phyloP scores from a whole-genome alignment of 2,888 invertebrate genomes.

The Cheiracanthium punctorium region DNA sequence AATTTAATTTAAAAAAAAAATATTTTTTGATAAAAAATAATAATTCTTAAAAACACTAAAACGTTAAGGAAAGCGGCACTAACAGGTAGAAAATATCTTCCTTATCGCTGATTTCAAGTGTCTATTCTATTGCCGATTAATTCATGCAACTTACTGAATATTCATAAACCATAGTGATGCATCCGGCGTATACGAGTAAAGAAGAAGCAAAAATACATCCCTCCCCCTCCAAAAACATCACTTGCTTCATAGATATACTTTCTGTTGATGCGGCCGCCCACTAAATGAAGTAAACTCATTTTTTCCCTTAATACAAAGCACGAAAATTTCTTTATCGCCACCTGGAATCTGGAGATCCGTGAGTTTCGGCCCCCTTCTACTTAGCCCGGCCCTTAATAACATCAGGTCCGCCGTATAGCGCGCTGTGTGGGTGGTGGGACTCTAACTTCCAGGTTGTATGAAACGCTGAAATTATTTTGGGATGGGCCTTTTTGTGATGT shows the following conservation, averaged over 20 bases:
- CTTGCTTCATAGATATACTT: too few relatives aligned
- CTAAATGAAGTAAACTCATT: constrained; percentile 52
- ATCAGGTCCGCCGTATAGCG: background rate
- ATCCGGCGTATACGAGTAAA: background rate
- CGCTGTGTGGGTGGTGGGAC: constrained; percentile 40
- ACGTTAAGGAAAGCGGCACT: too few relatives aligned
- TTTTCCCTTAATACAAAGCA: constrained; percentile 57
- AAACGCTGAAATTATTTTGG: constrained; percentile 45
- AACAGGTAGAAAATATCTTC: too few relatives aligned
- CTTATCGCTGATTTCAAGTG: background rate
- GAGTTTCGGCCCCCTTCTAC: constrained; percentile 23
- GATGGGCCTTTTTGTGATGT: constrained; percentile 42
- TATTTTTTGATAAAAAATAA: too few relatives aligned
- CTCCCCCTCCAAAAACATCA: background rate
- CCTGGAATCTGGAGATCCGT: constrained; percentile 47
- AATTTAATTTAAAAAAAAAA: too few relatives aligned
- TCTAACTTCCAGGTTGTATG: constrained; percentile 41
- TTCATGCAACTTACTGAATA: constrained; percentile 48
- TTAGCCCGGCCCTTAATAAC: constrained; percentile 37
- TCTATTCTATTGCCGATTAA: background rate
- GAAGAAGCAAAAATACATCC: constrained; percentile 10
- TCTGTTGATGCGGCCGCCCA: constrained; percentile 25
- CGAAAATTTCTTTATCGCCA: constrained; percentile 57
- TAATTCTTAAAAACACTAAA: too few relatives aligned
- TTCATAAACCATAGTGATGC: constrained; percentile 43